These are phyloP conservation scores for Notarius lentiginosus DNA, from an alignment of 2,113 vertebrate genomes.

Conservation along the genomic window DNA sequence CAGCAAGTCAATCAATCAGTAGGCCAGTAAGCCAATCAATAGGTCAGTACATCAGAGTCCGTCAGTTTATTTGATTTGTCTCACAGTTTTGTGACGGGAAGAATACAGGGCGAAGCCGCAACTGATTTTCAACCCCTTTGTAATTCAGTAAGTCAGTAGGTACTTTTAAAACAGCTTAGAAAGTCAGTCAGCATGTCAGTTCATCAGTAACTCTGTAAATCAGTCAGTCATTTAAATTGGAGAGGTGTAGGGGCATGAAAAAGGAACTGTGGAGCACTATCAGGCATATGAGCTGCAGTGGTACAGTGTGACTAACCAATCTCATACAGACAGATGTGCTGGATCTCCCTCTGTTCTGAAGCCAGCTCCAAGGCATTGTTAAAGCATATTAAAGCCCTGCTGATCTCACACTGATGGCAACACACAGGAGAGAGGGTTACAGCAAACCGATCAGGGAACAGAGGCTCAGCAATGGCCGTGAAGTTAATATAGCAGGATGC, in stretches of 20 bases:
- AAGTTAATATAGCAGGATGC: background rate
- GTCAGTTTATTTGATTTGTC: too few relatives aligned
- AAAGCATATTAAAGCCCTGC: constrained; percentile 95
- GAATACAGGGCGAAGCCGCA: too few relatives aligned
- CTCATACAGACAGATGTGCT: constrained; percentile 97
- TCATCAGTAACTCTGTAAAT: background rate
- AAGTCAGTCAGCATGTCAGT: background rate
- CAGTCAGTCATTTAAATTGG: background rate
- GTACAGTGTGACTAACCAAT: constrained; percentile 78
- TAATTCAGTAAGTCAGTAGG: background rate
- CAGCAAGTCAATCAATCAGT: too few relatives aligned
- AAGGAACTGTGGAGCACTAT: background rate
- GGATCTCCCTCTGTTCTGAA: constrained; percentile 94
- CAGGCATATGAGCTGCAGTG: too few relatives aligned
- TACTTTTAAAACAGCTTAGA: background rate
- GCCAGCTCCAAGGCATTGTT: constrained; percentile 93
- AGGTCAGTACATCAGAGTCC: too few relatives aligned
- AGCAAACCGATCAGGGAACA: background rate
- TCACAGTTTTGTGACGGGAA: too few relatives aligned
- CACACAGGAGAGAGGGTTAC: background rate
- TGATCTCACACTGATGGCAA: constrained; percentile 88
- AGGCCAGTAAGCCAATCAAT: too few relatives aligned
- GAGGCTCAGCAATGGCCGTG: background rate
- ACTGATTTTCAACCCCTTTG: too few relatives aligned
- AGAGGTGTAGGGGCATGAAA: too few relatives aligned